phyloP scores from a whole-genome alignment of 2,113 vertebrate genomes.

The Bufo gargarizans region DNA sequence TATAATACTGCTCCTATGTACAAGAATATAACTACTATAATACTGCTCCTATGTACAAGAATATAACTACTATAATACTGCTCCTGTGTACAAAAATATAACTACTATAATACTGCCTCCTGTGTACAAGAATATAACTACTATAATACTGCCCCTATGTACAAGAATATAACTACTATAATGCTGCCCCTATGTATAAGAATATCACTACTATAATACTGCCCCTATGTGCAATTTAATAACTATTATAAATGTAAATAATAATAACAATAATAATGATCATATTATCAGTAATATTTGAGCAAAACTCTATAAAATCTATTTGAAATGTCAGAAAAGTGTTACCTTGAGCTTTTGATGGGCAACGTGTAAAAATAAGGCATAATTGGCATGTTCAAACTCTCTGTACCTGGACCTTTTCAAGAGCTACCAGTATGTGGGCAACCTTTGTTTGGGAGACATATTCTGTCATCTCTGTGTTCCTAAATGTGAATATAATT shows the following conservation, averaged over 20 bases:
- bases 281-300: neutral
- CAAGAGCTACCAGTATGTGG: rapidly evolving
- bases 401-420: conserved; percentile 7
- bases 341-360: neutral
- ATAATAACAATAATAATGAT: neutral
- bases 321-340: neutral
- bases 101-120: too few species aligned
- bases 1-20: too few species aligned
- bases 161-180: too few species aligned
- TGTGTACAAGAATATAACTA: too few species aligned
- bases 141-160: too few species aligned
- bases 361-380: neutral
- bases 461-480: conserved; percentile 18
- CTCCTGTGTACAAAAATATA: too few species aligned
- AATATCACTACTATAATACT: too few species aligned
- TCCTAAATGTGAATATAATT: conserved; percentile 21
- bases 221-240: neutral
- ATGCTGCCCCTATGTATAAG: too few species aligned
- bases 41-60: too few species aligned
- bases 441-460: neutral
- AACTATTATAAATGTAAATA: neutral
- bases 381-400: conserved; percentile 18
- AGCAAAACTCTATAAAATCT: neutral
- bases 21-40: too few species aligned
- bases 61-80: too few species aligned